Percentiles rank a stretch among this genome's conserved stretches.
Evolutionary conservation across 2,113 vertebrate species (phyloP).

Genomic region (Poeciliopsis retropinna): DNA sequence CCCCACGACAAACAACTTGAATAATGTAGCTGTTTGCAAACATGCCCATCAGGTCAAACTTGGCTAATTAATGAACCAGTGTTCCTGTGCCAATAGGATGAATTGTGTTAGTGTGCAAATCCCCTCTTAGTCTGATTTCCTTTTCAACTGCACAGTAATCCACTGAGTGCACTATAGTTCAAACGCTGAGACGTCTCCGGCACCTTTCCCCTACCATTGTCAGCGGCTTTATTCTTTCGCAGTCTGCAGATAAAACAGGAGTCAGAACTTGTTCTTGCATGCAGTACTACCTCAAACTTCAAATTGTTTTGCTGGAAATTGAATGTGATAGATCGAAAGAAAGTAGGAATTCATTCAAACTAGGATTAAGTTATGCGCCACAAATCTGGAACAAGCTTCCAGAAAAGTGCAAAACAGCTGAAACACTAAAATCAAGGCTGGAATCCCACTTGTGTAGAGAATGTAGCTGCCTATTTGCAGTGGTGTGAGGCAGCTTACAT

Average conservation of each 20-base stretch:
- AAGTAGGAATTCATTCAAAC: background rate
- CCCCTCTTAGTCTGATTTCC: slow-evolving; percentile 79
- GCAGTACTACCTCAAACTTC: background rate
- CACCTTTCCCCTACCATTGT: slow-evolving; percentile 29
- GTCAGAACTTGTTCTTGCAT: background rate
- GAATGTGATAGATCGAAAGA: background rate
- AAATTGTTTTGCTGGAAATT: background rate
- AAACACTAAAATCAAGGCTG: too few relatives aligned
- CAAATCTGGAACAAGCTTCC: too few relatives aligned
- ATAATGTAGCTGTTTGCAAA: slow-evolving; percentile 25
- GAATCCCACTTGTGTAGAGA: too few relatives aligned
- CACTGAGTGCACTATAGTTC: slow-evolving; percentile 48
- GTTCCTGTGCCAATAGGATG: slow-evolving; percentile 24
- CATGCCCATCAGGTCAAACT: slow-evolving; percentile 22
- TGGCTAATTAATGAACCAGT: slow-evolving; percentile 23
- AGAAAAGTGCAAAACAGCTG: too few relatives aligned
- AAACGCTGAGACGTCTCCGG: slow-evolving; percentile 36
- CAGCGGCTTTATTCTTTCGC: slow-evolving; percentile 22
- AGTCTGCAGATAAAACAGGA: slow-evolving; percentile 17
- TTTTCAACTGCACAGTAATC: slow-evolving; percentile 73
- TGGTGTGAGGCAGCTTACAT: too few relatives aligned
- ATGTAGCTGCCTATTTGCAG: too few relatives aligned
- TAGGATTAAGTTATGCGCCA: background rate
- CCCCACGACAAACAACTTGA: background rate
- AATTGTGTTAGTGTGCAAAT: slow-evolving; percentile 82